Evolutionary conservation across 2,113 vertebrate species (phyloP).

Genomic region (Apodemus sylvaticus): DNA sequence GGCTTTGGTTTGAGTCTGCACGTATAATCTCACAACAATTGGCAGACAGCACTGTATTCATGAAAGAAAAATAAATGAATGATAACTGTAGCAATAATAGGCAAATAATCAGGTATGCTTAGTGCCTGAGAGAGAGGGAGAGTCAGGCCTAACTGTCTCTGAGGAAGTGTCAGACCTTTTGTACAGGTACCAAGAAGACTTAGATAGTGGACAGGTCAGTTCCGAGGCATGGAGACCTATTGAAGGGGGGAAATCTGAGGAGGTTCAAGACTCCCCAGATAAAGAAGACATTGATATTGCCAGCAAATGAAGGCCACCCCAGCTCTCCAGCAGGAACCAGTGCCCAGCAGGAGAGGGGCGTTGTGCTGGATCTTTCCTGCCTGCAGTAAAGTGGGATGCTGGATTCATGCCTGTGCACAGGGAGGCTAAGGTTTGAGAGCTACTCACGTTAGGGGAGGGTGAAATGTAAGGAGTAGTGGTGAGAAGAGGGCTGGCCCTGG

Average conservation of each 20-base stretch:
- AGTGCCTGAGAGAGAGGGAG: background rate
- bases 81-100: background rate
- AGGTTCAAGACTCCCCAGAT: accelerated
- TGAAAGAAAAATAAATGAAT: background rate
- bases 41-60: background rate
- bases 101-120: background rate
- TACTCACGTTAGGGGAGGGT: background rate
- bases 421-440: background rate
- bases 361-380: accelerated
- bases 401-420: background rate
- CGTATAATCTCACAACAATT: background rate
- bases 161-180: background rate
- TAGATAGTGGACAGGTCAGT: accelerated
- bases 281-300: accelerated
- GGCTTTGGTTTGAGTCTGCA: background rate
- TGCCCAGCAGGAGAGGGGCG: accelerated
- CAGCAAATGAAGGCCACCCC: too few species aligned
- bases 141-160: background rate
- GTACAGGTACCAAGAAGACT: background rate
- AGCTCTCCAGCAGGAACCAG: background rate
- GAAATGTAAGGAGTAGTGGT: too few species aligned
- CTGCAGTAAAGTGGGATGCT: too few species aligned
- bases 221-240: background rate
- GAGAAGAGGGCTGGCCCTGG: accelerated
- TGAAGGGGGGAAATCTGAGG: background rate